Base-by-base conservation (phyloP, 2,113 vertebrate genomes). In the Myiozetetes cayanensis region DNA sequence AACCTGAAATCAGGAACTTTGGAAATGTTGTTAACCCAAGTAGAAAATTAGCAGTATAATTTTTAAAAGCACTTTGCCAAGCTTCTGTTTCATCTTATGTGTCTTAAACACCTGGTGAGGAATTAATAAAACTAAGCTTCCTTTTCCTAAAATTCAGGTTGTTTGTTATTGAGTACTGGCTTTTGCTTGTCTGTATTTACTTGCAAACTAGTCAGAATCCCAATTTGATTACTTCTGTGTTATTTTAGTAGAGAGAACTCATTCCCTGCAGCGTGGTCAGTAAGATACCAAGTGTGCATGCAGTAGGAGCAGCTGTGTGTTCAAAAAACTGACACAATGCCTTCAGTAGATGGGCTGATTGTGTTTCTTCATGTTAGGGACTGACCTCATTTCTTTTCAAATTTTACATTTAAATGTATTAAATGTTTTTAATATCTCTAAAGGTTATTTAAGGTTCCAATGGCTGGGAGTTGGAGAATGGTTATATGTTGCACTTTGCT, bases 281-380 rank as follows among this genome's bases (percentile, higher is more conserved):
- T 72, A 65, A 75, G 12, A 25, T 47, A n/a, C 0, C 7, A 33
- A 62, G 43, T 37, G 24, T 83, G 20, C 15, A 4, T n/a, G 22
- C 37, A 10, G 12, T 62, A 63, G 50, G 39, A 61, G 23, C 0
- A 6, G 7, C 43, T 85, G 12, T 2, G 0, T 37, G 9, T 16
- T 95, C 24, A 23, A 31, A 46, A 62, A 10, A 24, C 31, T 74
- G 41, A 33, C 10, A 31, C 4, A 52, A 2, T n/a, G 12, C 18
- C 6, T 74, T 77, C 33, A 67, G 31, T 68, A 75, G 17, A 67
- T 90, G 78, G 21, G 49, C 35, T 63, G 24, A n/a, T 56, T 39
- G 22, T 8, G 30, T 78, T 67, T 67, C 41, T 67, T 67, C 8
- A 6, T 70, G n/a, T 79, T 70, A 79, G 44, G 31, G 80, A 56